Evolutionary conservation across 30 jellyfish, hydroid and myxozoan species (phyloP).

Genomic region (Aurelia sp.): DNA sequence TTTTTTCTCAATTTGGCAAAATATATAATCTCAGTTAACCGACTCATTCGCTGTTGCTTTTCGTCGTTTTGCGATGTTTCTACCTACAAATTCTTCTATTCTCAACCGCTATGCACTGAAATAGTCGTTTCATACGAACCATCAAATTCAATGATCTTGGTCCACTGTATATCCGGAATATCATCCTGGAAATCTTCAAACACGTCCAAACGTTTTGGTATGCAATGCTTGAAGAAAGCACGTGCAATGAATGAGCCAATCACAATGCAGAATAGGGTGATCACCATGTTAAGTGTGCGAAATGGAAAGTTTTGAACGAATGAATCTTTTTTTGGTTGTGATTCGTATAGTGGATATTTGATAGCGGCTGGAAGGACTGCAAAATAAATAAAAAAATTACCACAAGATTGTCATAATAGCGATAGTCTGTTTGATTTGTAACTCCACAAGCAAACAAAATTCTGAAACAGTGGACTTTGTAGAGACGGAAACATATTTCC

Average conservation of each 20-base stretch:
- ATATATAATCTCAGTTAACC: no score
- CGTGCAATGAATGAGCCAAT: conserved; percentile 62
- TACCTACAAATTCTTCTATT: no score
- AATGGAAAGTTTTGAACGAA: conserved; percentile 87
- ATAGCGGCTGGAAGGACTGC: conserved; percentile 86
- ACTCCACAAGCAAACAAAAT: no score
- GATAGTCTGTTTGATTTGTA: no score
- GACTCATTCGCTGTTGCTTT: no score
- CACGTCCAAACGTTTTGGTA: conserved; percentile 50
- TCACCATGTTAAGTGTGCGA: conserved; percentile 88
- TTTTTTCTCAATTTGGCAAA: no score
- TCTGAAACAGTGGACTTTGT: no score
- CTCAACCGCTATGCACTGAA: no score
- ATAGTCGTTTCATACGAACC: conserved; percentile 5
- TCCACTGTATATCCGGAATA: conserved; percentile 24
- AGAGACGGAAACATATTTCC: no score
- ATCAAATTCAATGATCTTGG: conserved; percentile 34
- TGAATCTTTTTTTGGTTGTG: background rate
- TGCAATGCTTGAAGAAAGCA: conserved; percentile 44
- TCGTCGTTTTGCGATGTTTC: no score
- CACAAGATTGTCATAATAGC: no score
- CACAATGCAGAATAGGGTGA: conserved; percentile 71
- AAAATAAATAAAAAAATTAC: no score
- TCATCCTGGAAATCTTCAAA: conserved; percentile 65
- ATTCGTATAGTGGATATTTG: conserved; percentile 75